A percentile compares a stretch with the other conserved stretches of the same genome.
Evolutionary conservation across 2,888 invertebrate genomes (phyloP).

Genomic region (Philopedon plagiatum): DNA sequence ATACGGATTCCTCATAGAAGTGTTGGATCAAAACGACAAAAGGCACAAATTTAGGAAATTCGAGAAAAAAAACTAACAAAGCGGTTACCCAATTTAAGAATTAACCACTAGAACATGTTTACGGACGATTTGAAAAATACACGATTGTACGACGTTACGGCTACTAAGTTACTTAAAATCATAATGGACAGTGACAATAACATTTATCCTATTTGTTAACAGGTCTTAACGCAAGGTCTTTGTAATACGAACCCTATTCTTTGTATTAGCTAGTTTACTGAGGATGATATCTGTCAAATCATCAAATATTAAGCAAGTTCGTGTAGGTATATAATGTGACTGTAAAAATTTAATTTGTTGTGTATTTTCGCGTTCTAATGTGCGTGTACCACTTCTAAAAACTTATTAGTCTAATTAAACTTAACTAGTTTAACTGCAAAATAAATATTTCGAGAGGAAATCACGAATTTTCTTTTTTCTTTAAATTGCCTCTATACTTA

Average conservation of each 20-base stretch:
- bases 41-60: background rate
- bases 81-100: background rate
- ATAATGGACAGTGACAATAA: conserved; percentile 64
- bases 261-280: conserved; percentile 63
- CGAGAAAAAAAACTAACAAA: background rate
- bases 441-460: conserved; percentile 38
- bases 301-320: conserved; percentile 56
- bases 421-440: conserved; percentile 30
- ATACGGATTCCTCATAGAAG: conserved; percentile 14
- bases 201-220: conserved; percentile 67
- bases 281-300: conserved; percentile 61
- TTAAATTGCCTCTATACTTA: too few relatives aligned
- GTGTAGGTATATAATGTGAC: conserved; percentile 64
- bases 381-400: conserved; percentile 38
- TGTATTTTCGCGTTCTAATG: conserved; percentile 54
- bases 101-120: conserved; percentile 40
- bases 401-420: conserved; percentile 37
- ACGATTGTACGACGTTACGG: conserved; percentile 55
- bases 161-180: conserved; percentile 58
- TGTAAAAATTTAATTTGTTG: conserved; percentile 61
- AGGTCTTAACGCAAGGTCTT: conserved; percentile 65
- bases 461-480: background rate
- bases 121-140: conserved; percentile 50
- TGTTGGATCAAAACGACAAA: background rate
- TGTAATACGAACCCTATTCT: conserved; percentile 65